Evolutionary conservation across 1,140 invertebrate genomes (phyloP).

Genomic region (Ceratosolen solmsi): DNA sequence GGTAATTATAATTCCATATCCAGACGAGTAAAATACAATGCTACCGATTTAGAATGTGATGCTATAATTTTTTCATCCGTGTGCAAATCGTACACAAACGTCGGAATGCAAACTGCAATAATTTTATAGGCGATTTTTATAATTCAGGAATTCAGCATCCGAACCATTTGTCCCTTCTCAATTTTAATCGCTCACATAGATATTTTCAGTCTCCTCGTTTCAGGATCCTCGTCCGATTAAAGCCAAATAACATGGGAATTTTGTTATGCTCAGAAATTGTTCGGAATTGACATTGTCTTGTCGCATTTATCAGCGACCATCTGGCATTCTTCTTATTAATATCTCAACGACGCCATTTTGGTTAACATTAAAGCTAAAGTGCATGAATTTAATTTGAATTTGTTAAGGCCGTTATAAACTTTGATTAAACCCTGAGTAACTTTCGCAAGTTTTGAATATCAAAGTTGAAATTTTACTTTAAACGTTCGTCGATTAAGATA

Average conservation of each 20-base stretch:
- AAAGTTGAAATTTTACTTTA: slow-evolving; percentile 42
- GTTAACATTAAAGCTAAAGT: slow-evolving; percentile 6
- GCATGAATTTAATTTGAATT: slow-evolving; percentile 43
- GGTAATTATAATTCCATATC: slow-evolving; percentile 3
- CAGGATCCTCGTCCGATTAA: too few species aligned
- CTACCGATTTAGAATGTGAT: background rate
- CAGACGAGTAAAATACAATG: background rate
- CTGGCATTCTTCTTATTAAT: background rate
- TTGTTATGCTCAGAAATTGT: too few species aligned
- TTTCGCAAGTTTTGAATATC: slow-evolving; percentile 33
- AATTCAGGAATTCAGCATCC: too few species aligned
- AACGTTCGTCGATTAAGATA: slow-evolving; percentile 27
- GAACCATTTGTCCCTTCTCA: too few species aligned
- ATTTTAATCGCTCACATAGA: too few species aligned
- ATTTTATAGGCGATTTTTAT: background rate
- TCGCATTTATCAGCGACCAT: background rate
- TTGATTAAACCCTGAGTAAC: slow-evolving; percentile 28
- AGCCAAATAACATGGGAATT: too few species aligned
- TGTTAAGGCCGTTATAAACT: slow-evolving; percentile 29
- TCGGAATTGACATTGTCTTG: background rate
- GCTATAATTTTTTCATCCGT: slow-evolving; percentile 19
- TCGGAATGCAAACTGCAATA: background rate
- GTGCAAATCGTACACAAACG: background rate
- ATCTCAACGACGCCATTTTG: background rate
- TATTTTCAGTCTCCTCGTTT: too few species aligned